Conservation (phyloP, 2,113 vertebrate genomes). For the Chrysochloris asiatica region DNA sequence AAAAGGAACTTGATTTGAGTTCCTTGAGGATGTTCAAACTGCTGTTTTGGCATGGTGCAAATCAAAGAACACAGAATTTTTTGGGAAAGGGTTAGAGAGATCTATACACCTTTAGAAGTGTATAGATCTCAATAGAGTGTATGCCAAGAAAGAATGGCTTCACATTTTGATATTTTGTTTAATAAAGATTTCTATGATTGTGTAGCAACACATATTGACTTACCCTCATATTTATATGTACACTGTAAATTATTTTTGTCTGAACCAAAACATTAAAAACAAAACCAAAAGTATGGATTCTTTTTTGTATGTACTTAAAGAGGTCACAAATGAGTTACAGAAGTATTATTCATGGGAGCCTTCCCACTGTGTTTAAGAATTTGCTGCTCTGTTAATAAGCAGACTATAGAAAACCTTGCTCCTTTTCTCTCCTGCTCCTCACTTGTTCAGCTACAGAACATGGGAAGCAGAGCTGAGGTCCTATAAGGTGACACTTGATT, state of each 20-base stretch:
- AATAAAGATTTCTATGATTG: too few relatives aligned
- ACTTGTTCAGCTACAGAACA: conserved; percentile 48
- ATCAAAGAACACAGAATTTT: too few relatives aligned
- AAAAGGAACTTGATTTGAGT: too few relatives aligned
- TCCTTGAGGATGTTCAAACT: too few relatives aligned
- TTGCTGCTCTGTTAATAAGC: conserved; percentile 26
- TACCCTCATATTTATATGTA: neutral
- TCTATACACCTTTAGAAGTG: too few relatives aligned
- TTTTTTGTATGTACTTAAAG: conserved; percentile 8
- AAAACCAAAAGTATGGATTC: neutral
- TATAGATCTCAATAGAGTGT: too few relatives aligned
- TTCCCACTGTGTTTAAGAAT: conserved; percentile 39
- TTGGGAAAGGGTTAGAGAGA: too few relatives aligned
- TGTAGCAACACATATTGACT: too few relatives aligned
- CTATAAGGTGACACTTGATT: conserved; percentile 47
- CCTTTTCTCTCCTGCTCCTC: neutral
- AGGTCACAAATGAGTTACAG: conserved; percentile 22
- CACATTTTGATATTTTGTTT: too few relatives aligned
- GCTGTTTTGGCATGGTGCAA: too few relatives aligned
- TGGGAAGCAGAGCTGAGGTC: neutral
- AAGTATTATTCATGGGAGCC: conserved; percentile 17
- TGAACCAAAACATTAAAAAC: neutral
- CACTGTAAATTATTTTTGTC: conserved; percentile 58
- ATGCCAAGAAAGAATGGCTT: too few relatives aligned
- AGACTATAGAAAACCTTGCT: neutral